Conservation (phyloP, 2,113 vertebrate genomes). For the Mustela lutreola region DNA sequence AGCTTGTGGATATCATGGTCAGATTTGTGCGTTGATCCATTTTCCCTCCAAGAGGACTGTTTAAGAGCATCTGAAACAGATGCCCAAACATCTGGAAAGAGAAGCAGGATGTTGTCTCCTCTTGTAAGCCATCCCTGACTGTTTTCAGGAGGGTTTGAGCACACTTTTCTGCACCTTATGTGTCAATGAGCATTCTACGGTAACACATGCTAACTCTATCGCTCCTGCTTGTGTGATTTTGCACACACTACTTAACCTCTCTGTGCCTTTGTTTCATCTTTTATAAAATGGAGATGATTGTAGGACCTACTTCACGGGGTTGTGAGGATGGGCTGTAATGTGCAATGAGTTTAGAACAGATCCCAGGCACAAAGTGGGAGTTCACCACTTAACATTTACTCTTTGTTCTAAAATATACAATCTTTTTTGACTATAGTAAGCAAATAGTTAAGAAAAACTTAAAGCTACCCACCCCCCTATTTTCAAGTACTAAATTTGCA, state of each 20-base stretch:
- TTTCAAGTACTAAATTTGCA: conserved; percentile 79
- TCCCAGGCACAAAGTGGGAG: neutral
- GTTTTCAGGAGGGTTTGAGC: neutral
- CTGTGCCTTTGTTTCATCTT: neutral
- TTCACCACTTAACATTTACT: conserved; percentile 74
- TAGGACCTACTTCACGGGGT: neutral
- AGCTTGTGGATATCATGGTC: neutral
- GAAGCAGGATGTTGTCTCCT: neutral
- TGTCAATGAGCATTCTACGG: neutral
- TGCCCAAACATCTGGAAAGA: neutral
- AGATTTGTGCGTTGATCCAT: neutral
- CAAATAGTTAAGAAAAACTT: conserved; percentile 76
- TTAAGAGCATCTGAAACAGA: neutral
- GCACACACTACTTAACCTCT: neutral
- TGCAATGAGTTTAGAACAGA: neutral
- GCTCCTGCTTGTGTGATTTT: neutral
- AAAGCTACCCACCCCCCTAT: neutral
- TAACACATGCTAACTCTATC: neutral
- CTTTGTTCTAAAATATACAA: conserved; percentile 69
- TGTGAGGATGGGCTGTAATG: neutral
- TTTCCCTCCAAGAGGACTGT: neutral
- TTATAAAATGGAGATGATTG: neutral
- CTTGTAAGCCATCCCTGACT: neutral
- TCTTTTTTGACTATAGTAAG: conserved; percentile 69
- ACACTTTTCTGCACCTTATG: neutral